These are phyloP conservation scores for Drosophila nr. perissopoda DNA, from an alignment of 2,888 invertebrate species.

Conservation along the genomic window DNA sequence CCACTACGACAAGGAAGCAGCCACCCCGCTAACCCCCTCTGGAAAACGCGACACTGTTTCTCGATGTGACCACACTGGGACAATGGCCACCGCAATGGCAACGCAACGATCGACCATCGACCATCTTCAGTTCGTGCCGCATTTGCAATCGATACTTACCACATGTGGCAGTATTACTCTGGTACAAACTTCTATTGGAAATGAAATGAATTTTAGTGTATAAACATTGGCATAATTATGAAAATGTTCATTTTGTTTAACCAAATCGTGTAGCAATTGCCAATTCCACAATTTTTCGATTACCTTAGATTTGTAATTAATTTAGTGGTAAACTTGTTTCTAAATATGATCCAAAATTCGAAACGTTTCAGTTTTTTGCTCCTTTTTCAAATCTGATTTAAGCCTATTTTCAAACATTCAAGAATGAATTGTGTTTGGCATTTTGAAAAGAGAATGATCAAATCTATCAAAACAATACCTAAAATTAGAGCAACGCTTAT, in stretches of 20 bases:
- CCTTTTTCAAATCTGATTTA: neutral
- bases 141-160: conserved; percentile 42
- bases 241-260: neutral
- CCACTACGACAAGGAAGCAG: neutral
- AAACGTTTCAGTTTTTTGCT: neutral
- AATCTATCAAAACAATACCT: no score
- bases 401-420: neutral
- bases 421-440: no score
- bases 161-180: neutral
- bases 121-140: conserved; percentile 25
- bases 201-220: neutral
- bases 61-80: conserved; percentile 61
- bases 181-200: neutral
- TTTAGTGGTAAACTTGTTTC: neutral
- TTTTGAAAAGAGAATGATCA: no score
- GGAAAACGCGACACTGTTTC: conserved; percentile 50
- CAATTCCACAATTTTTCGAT: neutral
- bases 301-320: neutral
- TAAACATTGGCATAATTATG: neutral
- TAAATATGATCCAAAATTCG: no score
- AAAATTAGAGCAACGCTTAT: neutral
- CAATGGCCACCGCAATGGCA: conserved; percentile 34
- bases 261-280: neutral
- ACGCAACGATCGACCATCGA: neutral
- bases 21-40: neutral